Evolutionary conservation across 1,140 invertebrate species (phyloP).

Genomic region (Rhizoglyphus robini): DNA sequence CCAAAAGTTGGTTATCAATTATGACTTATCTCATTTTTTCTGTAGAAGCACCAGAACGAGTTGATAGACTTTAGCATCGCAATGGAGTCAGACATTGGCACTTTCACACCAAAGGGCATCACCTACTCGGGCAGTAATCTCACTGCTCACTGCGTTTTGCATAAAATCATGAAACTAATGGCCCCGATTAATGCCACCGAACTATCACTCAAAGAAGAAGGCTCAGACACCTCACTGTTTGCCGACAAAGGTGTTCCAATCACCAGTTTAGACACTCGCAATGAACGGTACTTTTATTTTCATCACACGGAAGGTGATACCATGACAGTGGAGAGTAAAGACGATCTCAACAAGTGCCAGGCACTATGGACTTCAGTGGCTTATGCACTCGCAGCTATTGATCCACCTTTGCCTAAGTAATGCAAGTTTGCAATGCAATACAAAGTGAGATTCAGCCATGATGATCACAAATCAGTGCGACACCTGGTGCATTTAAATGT

Average conservation of each 20-base stretch:
- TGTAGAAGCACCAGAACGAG: slow-evolving; percentile 46
- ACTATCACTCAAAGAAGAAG: slow-evolving; percentile 44
- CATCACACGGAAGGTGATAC: slow-evolving; percentile 65
- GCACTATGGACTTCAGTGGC: too few relatives aligned
- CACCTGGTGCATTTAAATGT: too few relatives aligned
- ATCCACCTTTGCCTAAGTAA: too few relatives aligned
- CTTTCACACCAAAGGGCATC: slow-evolving; percentile 55
- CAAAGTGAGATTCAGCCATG: too few relatives aligned
- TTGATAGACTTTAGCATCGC: slow-evolving; percentile 49
- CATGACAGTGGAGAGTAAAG: slow-evolving; percentile 59
- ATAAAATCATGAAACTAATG: too few relatives aligned
- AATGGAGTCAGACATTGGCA: slow-evolving; percentile 70
- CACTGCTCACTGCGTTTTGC: slow-evolving; percentile 20
- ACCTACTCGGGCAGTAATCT: slow-evolving; percentile 40
- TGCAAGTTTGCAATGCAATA: too few relatives aligned
- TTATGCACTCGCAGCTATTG: too few relatives aligned
- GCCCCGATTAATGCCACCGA: too few relatives aligned
- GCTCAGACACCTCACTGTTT: slow-evolving; percentile 52
- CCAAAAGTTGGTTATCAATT: too few relatives aligned
- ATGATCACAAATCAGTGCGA: too few relatives aligned
- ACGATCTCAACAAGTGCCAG: too few relatives aligned
- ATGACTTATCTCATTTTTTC: too few relatives aligned
- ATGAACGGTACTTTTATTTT: slow-evolving; percentile 63
- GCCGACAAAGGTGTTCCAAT: slow-evolving; percentile 49
- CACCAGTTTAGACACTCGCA: slow-evolving; percentile 48